phyloP scores from a whole-genome alignment of 2,888 invertebrate genomes.

The Leptopilina syphax region DNA sequence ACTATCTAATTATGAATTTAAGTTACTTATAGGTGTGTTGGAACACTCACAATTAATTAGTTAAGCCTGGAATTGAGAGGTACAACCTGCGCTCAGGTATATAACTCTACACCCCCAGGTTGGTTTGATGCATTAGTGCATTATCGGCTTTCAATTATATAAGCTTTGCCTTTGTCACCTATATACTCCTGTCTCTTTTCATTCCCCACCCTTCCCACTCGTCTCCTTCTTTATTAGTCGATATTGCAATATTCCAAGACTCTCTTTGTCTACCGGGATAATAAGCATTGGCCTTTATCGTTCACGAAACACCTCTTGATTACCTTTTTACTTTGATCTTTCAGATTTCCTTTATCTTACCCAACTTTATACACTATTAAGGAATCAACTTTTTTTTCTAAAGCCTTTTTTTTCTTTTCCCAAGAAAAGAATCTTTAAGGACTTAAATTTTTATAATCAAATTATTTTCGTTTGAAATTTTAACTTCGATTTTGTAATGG shows the following conservation, averaged over 20 bases:
- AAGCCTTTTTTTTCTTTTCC: too few relatives aligned
- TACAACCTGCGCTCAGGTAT: constrained; percentile 12
- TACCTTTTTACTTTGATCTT: constrained; percentile 15
- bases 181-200: not conserved
- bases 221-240: constrained; percentile 22
- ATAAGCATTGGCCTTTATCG: constrained; percentile 4
- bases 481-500: too few relatives aligned
- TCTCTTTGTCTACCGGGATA: constrained; percentile 16
- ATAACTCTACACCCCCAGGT: constrained; percentile 23
- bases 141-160: constrained; percentile 65
- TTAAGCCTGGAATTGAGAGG: not conserved
- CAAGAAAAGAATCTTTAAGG: too few relatives aligned
- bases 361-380: not conserved
- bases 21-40: not conserved
- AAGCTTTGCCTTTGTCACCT: constrained; percentile 53
- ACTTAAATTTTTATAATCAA: too few relatives aligned
- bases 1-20: not conserved
- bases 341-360: not conserved
- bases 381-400: not conserved
- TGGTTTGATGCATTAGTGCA: constrained; percentile 58
- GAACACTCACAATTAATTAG: constrained; percentile 18
- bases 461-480: too few relatives aligned
- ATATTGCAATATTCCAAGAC: constrained; percentile 33
- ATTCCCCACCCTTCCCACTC: not conserved
- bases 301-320: constrained; percentile 11